Evolutionary conservation across 1,140 invertebrate species (phyloP).

Genomic region (Idris sp.): DNA sequence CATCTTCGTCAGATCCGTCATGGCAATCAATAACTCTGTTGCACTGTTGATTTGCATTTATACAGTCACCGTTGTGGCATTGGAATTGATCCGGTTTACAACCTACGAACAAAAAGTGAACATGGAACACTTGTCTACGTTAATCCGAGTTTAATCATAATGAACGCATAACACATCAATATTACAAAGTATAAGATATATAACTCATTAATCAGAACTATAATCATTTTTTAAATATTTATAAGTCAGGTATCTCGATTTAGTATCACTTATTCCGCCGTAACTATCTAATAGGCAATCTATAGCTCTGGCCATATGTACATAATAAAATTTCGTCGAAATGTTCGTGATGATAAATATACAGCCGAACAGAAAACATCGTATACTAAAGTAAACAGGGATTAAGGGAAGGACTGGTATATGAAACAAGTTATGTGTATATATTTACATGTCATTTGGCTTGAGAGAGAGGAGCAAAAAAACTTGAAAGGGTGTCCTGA

Average conservation of each 20-base stretch:
- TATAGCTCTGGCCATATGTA: conserved; percentile 42
- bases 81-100: conserved; percentile 82
- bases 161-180: conserved; percentile 51
- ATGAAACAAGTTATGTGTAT: conserved; percentile 21
- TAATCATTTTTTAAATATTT: conserved; percentile 12
- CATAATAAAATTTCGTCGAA: conserved; percentile 38
- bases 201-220: conserved; percentile 20
- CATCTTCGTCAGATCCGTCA: conserved; percentile 84
- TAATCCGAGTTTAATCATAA: conserved; percentile 16
- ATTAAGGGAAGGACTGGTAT: conserved; percentile 5
- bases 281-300: conserved; percentile 42
- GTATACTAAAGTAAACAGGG: conserved; percentile 1
- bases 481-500: conserved; percentile 1
- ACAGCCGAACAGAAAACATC: conserved; percentile 4
- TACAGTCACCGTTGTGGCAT: conserved; percentile 83
- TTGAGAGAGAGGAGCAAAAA: not conserved
- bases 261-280: conserved; percentile 26
- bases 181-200: conserved; percentile 30
- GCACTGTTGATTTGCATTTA: conserved; percentile 81
- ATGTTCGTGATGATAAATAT: conserved; percentile 16
- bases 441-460: conserved; percentile 35
- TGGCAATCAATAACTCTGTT: conserved; percentile 83
- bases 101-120: conserved; percentile 65
- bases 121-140: conserved; percentile 2
- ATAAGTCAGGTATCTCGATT: conserved; percentile 31